These are phyloP conservation scores for Cygnus olor DNA, from an alignment of 2,797 vertebrate genomes.

Conservation along the genomic window DNA sequence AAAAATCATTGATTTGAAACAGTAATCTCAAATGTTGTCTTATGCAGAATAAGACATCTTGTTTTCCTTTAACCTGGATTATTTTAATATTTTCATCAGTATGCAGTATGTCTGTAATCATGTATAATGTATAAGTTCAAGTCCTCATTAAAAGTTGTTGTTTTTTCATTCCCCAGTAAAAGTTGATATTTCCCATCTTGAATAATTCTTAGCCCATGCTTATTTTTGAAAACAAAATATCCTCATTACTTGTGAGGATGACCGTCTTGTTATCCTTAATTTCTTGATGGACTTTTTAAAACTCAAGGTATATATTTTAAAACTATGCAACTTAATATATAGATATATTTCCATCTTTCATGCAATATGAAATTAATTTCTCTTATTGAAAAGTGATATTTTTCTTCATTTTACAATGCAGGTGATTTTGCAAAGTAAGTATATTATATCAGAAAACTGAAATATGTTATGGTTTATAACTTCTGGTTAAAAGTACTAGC, in stretches of 20 bases:
- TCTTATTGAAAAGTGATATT: neutral
- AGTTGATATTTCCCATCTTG: neutral
- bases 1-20: neutral
- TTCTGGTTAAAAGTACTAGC: neutral
- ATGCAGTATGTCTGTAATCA: neutral
- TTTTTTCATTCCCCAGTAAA: neutral
- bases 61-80: neutral
- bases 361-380: neutral
- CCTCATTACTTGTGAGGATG: neutral
- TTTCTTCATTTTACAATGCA: neutral
- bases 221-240: conserved; percentile 26
- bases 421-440: neutral
- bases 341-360: neutral
- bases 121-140: neutral
- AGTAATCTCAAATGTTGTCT: neutral
- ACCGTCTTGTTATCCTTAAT: conserved; percentile 5
- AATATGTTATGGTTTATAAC: neutral
- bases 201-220: conserved; percentile 1
- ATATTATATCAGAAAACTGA: neutral
- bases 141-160: neutral
- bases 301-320: neutral
- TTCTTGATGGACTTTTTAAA: neutral
- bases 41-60: neutral
- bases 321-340: neutral
- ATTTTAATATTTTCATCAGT: neutral